Base-by-base conservation (phyloP, 2,797 vertebrate genomes). In the Novumbra hubbsi region DNA sequence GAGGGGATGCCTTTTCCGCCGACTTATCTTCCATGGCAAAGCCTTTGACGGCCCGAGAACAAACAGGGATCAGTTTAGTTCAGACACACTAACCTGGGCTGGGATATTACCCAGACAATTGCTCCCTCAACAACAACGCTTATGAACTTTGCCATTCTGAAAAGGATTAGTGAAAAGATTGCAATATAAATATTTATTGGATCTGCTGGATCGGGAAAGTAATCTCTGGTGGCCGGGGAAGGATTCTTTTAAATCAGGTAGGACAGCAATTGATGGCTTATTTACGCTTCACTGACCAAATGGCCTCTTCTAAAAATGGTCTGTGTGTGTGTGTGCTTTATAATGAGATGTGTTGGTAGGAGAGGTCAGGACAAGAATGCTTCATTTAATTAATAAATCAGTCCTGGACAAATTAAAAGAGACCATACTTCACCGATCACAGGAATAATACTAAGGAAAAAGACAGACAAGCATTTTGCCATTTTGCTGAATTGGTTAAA, bases 181-280 rank as follows among this genome's bases (percentile, higher is more conserved):
- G 86, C 80, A 92, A 91, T 73, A 85, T 84, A 93, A 85, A 92
- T 85, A 87, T 84, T 91, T 88, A 92, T 88, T 95, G 95, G 95
- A 96, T 95, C 21, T 24, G 55, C 55, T 60, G 55, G 11, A 60
- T 27, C 3, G 55, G 55, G 55, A 24, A 24, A 60, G 55, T 3
- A 60, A 24, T 60, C 94, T 91, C 90, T 86, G 91, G 78, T 69
- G 82, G 86, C 92, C 91, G 92, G 86, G 92, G 89, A 93, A 85
- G 90, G 83, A 83, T 86, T 94, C 91, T 84, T 91, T 93, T 93
- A 92, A 93, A 95, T 93, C 96, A 97, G 97, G 97, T 99, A 98
- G 93, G 94, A 93, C 91, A 93, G 93, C 93, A 93, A 81, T 92
- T 90, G 84, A 86, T 60, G 55, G 72, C 87, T 82, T 91, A 86